A percentile compares a stretch with the other conserved stretches of the same genome.
Conservation (phyloP, 53 echinoderm and acorn worm species). For the Echinometra lucunter region DNA sequence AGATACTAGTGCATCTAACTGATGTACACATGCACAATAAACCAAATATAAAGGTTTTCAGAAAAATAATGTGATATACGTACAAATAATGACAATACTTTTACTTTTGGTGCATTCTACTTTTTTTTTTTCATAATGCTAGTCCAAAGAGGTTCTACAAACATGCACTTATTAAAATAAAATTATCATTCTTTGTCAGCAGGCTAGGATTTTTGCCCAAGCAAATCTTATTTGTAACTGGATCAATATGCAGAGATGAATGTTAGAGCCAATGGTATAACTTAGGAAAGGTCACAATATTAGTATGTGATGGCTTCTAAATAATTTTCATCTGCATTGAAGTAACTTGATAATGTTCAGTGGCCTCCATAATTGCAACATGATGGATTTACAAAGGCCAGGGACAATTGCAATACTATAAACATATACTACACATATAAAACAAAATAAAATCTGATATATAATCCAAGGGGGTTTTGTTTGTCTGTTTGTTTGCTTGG, state of each 20-base stretch:
- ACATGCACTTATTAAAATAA: neutral
- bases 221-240: neutral
- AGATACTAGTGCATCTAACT: neutral
- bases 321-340: neutral
- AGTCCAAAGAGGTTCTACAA: neutral
- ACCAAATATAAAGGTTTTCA: neutral
- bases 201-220: neutral
- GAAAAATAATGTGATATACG: neutral
- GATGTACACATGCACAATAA: neutral
- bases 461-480: neutral
- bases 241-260: neutral
- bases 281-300: neutral
- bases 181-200: neutral
- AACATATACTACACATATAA: neutral
- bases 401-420: neutral
- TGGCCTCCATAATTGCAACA: neutral
- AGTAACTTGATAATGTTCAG: neutral
- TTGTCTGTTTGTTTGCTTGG: neutral
- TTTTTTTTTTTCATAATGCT: neutral
- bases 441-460: neutral
- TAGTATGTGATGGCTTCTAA: neutral
- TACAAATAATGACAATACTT: constrained; percentile 10
- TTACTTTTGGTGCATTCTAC: neutral
- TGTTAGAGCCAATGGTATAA: neutral
- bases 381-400: neutral